Evolutionary conservation across 1,140 invertebrate genomes (phyloP).

Genomic region (Diabrotica virgifera): DNA sequence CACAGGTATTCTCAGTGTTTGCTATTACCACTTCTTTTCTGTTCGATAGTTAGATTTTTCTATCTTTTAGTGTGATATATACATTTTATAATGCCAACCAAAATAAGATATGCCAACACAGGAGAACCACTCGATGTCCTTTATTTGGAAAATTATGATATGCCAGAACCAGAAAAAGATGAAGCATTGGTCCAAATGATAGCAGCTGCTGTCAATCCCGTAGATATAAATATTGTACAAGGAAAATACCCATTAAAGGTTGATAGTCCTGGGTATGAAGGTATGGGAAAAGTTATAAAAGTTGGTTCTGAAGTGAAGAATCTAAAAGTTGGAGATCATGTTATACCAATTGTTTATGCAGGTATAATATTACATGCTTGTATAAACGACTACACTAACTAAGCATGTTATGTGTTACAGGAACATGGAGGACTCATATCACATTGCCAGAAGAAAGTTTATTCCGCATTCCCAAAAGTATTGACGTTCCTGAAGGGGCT

Average conservation of each 20-base stretch:
- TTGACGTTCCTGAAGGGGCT: slow-evolving; percentile 73
- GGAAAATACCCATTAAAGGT: slow-evolving; percentile 90
- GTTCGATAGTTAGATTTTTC: slow-evolving; percentile 35
- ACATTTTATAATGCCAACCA: slow-evolving; percentile 24
- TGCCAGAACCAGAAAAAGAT: slow-evolving; percentile 50
- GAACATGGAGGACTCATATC: slow-evolving; percentile 82
- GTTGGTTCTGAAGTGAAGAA: slow-evolving; percentile 63
- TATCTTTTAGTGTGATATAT: slow-evolving; percentile 36
- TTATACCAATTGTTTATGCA: slow-evolving; percentile 66
- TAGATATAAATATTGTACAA: slow-evolving; percentile 98
- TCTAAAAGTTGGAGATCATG: slow-evolving; percentile 73
- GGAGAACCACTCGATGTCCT: slow-evolving; percentile 73
- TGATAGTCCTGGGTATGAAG: slow-evolving; percentile 88
- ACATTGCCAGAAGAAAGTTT: slow-evolving; percentile 62
- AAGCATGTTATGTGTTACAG: slow-evolving; percentile 47
- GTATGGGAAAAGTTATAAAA: slow-evolving; percentile 79
- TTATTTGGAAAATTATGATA: slow-evolving; percentile 54
- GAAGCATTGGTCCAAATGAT: slow-evolving; percentile 82
- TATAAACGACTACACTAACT: slow-evolving; percentile 45
- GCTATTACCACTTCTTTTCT: slow-evolving; percentile 24
- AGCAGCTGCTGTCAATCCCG: slow-evolving; percentile 90
- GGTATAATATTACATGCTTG: slow-evolving; percentile 27
- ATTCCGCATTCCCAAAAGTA: slow-evolving; percentile 63
- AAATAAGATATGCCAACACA: slow-evolving; percentile 64
- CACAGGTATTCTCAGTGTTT: too few species aligned